These are phyloP conservation scores for Apus apus DNA, from an alignment of 2,113 vertebrate genomes.

Conservation along the genomic window DNA sequence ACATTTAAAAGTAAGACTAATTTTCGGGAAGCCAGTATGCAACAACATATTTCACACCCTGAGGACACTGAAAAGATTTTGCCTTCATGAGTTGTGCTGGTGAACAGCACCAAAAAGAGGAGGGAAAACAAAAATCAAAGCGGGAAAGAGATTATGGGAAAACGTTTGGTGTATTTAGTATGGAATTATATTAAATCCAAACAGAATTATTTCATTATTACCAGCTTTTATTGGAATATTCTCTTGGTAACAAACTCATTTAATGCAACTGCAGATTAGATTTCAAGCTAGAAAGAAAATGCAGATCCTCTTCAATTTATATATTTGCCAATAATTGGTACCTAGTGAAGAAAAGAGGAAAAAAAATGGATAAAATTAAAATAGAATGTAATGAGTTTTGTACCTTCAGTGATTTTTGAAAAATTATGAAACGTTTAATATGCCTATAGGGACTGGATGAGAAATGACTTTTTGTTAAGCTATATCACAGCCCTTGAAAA, in stretches of 20 bases:
- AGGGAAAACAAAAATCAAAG: background rate
- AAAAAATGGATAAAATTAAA: slow-evolving; percentile 39
- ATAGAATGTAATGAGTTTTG: slow-evolving; percentile 47
- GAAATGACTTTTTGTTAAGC: background rate
- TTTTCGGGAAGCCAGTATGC: background rate
- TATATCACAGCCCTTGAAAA: background rate
- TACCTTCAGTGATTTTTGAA: slow-evolving; percentile 57
- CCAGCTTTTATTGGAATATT: slow-evolving; percentile 66
- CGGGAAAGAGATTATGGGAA: background rate
- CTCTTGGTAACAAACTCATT: slow-evolving; percentile 62
- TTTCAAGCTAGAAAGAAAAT: slow-evolving; percentile 57
- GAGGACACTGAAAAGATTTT: background rate
- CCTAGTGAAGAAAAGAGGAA: background rate
- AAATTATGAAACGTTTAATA: slow-evolving; percentile 38
- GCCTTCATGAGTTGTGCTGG: background rate
- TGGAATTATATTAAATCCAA: slow-evolving; percentile 66
- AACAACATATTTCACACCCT: background rate
- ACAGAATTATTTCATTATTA: slow-evolving; percentile 67
- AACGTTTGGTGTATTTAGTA: slow-evolving; percentile 48
- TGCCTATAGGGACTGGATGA: slow-evolving; percentile 15
- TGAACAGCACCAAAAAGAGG: background rate
- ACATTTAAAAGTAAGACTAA: background rate
- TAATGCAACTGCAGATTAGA: slow-evolving; percentile 58
- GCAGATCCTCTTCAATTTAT: slow-evolving; percentile 44
- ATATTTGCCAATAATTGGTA: slow-evolving; percentile 26